phyloP scores from a whole-genome alignment of 2,113 vertebrate species.

The Chionis minor region DNA sequence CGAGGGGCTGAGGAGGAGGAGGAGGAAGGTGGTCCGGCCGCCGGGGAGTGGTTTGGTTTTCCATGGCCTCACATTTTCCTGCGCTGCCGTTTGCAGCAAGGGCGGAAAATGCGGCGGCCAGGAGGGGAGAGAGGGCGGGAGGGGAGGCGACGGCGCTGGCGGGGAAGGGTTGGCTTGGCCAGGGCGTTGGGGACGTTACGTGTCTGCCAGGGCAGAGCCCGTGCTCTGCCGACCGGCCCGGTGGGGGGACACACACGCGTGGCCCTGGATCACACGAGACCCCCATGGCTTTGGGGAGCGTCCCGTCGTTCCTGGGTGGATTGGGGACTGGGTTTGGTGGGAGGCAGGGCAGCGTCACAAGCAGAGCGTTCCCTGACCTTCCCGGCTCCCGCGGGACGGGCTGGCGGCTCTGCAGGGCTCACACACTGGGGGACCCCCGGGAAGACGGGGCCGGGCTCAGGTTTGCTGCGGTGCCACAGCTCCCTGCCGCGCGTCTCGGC shows the following conservation, averaged over 20 bases:
- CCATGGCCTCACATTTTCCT: slow-evolving; percentile 30
- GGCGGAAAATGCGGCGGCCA: neutral
- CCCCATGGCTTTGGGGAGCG: fast-evolving
- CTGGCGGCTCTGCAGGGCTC: too few species aligned
- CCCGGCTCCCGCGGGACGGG: neutral
- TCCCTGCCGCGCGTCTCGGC: fast-evolving
- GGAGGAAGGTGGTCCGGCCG: neutral
- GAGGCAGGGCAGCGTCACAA: neutral
- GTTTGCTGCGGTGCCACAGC: neutral
- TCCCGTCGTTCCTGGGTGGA: neutral
- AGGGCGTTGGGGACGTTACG: neutral
- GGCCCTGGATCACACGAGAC: neutral
- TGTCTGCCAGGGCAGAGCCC: neutral
- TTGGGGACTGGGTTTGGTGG: neutral
- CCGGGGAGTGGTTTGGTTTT: neutral
- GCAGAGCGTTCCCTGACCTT: neutral
- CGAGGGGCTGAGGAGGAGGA: neutral
- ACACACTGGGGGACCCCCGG: too few species aligned
- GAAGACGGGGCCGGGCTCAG: neutral
- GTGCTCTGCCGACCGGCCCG: fast-evolving
- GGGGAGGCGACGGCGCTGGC: neutral
- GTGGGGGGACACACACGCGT: fast-evolving
- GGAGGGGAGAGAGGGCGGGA: neutral
- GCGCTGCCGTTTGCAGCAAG: neutral
- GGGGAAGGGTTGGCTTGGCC: neutral